phyloP scores from a whole-genome alignment of 30 jellyfish, hydroid and myxozoan genomes.

The Aurelia sp. region DNA sequence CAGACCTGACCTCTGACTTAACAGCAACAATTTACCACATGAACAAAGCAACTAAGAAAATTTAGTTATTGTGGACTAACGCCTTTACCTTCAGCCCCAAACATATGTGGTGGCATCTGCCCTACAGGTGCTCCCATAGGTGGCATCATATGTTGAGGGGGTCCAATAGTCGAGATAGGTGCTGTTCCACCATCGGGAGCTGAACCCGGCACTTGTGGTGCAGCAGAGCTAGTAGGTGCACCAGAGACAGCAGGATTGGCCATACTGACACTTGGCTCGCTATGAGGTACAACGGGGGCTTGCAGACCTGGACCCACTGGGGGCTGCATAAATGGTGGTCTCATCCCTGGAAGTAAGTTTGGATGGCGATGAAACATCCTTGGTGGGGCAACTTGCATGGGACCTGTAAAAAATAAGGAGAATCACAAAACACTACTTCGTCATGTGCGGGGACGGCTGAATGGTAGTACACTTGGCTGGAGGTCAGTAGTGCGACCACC shows the following conservation, averaged over 20 bases:
- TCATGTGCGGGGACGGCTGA: no score
- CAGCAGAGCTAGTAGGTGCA: constrained; percentile 69
- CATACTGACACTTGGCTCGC: constrained; percentile 59
- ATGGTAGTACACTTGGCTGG: no score
- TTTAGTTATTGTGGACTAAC: no score
- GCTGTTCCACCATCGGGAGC: constrained; percentile 57
- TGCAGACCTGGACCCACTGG: constrained; percentile 73
- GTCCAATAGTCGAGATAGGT: constrained; percentile 42
- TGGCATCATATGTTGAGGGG: constrained; percentile 78
- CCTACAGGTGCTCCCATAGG: constrained; percentile 71
- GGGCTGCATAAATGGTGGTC: constrained; percentile 76
- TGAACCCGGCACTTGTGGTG: constrained; percentile 45
- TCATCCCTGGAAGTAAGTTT: constrained; percentile 63
- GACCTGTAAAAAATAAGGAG: constrained; percentile 33
- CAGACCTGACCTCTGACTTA: no score
- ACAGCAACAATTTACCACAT: no score
- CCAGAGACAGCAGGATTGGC: constrained; percentile 70
- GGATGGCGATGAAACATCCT: constrained; percentile 76
- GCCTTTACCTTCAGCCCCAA: constrained; percentile 61
- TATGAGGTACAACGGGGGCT: constrained; percentile 61
- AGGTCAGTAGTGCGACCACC: no score
- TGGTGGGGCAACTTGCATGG: constrained; percentile 69
- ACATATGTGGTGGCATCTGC: constrained; percentile 61
- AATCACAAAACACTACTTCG: no score
- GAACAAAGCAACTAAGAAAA: no score